Evolutionary conservation across 2,888 invertebrate species (phyloP), one percentile per base, ranked within the genome.

Genomic region (Sesia apiformis): DNA sequence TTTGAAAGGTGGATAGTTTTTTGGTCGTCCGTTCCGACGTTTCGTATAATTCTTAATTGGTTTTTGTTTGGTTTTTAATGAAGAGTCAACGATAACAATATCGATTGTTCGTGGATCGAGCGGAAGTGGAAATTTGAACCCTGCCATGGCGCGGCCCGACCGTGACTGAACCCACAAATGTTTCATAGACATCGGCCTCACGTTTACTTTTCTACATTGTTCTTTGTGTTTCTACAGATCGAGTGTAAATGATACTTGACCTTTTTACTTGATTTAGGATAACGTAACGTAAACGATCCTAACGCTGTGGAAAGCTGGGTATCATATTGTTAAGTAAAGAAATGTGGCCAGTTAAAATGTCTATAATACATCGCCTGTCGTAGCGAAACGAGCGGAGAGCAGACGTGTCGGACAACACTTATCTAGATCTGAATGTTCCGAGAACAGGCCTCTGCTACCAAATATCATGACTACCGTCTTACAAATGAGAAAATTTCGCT

Each of bases 401-500:
- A 81, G 74, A 80, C 87, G 85, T 86, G 85, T 84, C 84, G 79
- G 74, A 76, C 80, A 74, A 67, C 71, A 70, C 71, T 76, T 84
- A 89, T 88, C 88, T 82, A 73, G 82, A 88, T 88, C 73, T 70
- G 70, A 67, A 74, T 66, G 72, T 89, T 89, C 89, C 71, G 65
- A 84, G 89, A 89, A 89, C 76, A 72, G 75, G 78, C 76, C 76
- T 77, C 79, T 74, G 82, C 84, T 75, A 81, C 87, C 87, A 87
- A 89, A 89, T 89, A 89, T 89, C 89, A 85, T 85, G 88, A 81
- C 85, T 85, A 81, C 84, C 82, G 86, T 84, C 84, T 85, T 88
- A 89, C 89, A 89, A 89, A 89, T 89, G 89, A 88, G 89, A 89
- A 89, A 89, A 89, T 88, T 89, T 89, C 81, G 84, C 87, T 89